Percentiles rank a stretch among this genome's conserved stretches.
Conservation (phyloP, 2,113 vertebrate genomes). For the Xenopus tropicalis region UCB_Xtro_10.0 CM004452.2:36445001-36445500, state of each 20-base stretch:
- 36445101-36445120: constrained; percentile 43
- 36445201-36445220: constrained; percentile 7
- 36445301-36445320: no score
- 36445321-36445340: no score
- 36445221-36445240: not conserved
- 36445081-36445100: constrained; percentile 56
- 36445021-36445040: constrained; percentile 56
- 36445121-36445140: constrained; percentile 42
- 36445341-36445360: no score
- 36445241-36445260: not conserved
- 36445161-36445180: constrained; percentile 8
- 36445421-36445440: no score
- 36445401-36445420: no score
- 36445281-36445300: no score
- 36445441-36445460: no score
- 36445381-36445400: no score
- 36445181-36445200: constrained; percentile 17
- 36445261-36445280: no score
- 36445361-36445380: no score
- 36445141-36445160: constrained; percentile 54
- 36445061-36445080: constrained; percentile 60
- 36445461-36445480: no score
- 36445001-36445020: constrained; percentile 52
- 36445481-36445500: no score
- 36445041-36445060: constrained; percentile 67